phyloP scores from a whole-genome alignment of 2,113 vertebrate species.

The Coptodon bakossiorum region DNA sequence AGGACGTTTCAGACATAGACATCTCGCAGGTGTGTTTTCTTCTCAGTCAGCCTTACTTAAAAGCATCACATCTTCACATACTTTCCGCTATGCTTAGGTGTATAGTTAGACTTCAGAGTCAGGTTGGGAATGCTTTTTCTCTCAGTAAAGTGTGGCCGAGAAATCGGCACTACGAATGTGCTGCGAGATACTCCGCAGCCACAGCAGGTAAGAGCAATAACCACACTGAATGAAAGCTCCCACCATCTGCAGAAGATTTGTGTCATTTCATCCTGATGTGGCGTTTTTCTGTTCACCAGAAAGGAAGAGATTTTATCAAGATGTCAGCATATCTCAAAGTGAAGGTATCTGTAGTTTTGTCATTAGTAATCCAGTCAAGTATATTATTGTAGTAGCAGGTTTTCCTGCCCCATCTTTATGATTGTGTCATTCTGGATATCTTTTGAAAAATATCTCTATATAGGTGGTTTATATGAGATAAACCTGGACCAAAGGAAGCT shows the following conservation, averaged over 20 bases:
- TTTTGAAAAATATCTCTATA: neutral
- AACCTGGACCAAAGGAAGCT: constrained; percentile 90
- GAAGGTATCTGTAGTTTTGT: constrained; percentile 74
- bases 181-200: constrained; percentile 43
- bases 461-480: constrained; percentile 88
- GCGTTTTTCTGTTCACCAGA: constrained; percentile 66
- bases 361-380: neutral
- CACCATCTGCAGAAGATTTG: neutral
- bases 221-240: neutral
- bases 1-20: neutral
- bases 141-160: neutral
- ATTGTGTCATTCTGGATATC: neutral
- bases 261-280: neutral
- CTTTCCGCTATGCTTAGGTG: constrained; percentile 43
- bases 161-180: neutral
- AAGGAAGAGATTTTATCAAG: constrained; percentile 88
- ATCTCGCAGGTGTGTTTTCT: neutral
- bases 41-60: neutral
- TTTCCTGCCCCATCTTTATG: neutral
- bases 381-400: neutral
- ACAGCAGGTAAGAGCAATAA: constrained; percentile 36
- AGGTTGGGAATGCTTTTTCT: neutral
- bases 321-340: constrained; percentile 88
- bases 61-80: neutral
- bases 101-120: constrained; percentile 28